Evolutionary conservation across 2,113 vertebrate species (phyloP).

Genomic region (Tragelaphus strepsiceros): DNA sequence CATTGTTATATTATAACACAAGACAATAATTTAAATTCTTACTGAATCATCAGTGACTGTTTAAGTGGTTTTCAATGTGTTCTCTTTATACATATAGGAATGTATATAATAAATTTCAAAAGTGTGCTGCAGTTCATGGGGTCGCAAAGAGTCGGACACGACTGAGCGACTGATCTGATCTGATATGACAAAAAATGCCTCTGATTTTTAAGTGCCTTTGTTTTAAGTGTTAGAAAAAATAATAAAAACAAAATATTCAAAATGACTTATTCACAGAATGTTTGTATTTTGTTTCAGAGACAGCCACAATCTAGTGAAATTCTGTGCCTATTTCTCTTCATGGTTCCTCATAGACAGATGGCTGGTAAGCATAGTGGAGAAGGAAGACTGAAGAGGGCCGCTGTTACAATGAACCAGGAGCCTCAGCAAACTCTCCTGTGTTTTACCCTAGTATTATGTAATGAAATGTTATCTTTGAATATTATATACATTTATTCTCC

Average conservation of each 20-base stretch:
- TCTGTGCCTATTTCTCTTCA: neutral
- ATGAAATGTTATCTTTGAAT: neutral
- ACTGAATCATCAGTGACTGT: neutral
- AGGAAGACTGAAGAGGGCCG: neutral
- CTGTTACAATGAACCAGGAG: neutral
- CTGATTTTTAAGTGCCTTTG: neutral
- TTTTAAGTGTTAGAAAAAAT: neutral
- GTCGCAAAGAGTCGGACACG: no score
- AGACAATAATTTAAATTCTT: conserved; percentile 23
- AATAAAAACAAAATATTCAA: neutral
- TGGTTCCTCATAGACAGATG: neutral
- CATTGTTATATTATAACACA: neutral
- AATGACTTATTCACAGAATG: neutral
- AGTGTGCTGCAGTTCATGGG: no score
- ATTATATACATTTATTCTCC: neutral
- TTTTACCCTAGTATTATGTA: neutral
- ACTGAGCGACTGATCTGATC: no score
- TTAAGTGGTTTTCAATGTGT: neutral
- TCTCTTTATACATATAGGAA: neutral
- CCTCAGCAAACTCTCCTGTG: neutral
- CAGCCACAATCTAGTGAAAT: neutral
- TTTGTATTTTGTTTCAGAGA: neutral
- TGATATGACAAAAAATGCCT: neutral
- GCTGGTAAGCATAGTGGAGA: neutral
- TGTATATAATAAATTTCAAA: neutral